These are phyloP conservation scores for Tridacna gigas DNA, from an alignment of 2,888 invertebrate species.

Conservation along the genomic window DNA sequence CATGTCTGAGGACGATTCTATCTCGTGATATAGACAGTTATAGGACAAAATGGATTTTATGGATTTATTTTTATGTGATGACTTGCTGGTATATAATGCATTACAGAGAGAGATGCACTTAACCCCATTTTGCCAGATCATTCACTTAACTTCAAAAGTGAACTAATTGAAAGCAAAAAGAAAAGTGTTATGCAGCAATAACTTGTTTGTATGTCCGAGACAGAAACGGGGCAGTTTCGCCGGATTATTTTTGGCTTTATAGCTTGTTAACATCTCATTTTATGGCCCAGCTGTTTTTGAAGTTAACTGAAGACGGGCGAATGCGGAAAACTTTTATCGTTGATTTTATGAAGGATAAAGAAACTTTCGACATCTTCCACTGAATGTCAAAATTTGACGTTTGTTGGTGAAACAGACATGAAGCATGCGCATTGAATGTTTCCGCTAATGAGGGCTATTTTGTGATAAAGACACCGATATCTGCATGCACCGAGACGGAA, in stretches of 20 bases:
- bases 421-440: neutral
- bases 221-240: neutral
- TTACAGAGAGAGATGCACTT: too few relatives aligned
- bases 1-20: too few relatives aligned
- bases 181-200: neutral
- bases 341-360: neutral
- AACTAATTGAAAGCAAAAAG: too few relatives aligned
- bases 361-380: neutral
- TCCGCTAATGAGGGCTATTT: too few relatives aligned
- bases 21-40: too few relatives aligned
- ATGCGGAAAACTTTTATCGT: conserved; percentile 2
- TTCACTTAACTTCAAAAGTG: too few relatives aligned
- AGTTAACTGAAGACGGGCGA: neutral
- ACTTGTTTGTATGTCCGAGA: conserved; percentile 10
- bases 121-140: too few relatives aligned
- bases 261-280: conserved; percentile 17
- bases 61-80: too few relatives aligned
- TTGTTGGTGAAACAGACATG: neutral
- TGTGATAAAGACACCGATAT: too few relatives aligned
- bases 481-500: too few relatives aligned
- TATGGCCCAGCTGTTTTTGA: conserved; percentile 17
- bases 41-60: too few relatives aligned
- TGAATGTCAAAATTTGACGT: neutral
- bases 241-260: conserved; percentile 22
- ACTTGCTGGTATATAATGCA: too few relatives aligned